Evolutionary conservation across 2,797 vertebrate species (phyloP), one percentile per base, ranked within the genome.

Genomic region (Enteromius radiatus): DNA sequence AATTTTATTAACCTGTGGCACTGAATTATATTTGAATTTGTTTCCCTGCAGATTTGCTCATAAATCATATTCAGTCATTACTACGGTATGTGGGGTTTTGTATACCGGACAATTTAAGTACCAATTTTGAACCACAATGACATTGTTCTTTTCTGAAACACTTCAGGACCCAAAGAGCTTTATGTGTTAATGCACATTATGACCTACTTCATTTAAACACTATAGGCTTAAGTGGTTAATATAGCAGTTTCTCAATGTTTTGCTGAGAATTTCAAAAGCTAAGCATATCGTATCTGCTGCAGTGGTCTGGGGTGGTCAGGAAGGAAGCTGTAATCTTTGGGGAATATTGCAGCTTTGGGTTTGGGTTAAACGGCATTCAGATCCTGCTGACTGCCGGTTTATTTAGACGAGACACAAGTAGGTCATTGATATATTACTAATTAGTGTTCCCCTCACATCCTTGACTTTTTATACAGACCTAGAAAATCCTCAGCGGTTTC

Each of bases 1-100:
- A 81, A 90, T 92, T 93, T 92, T 88, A 91, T 93, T 93, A 93
- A 92, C 86, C 88, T 93, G 88, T 38, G 84, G 71, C 81, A 87
- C 76, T 87, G 86, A 70, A 87, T 91, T 91, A 83, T 83, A 74
- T 64, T 56, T 28, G 17, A 74, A 23, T 52, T 67, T n/a, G 28
- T 49, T 70, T 56, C 78, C 28, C 49, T 43, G 11, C 77, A 78
- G 63, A 41, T 68, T 68, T 68, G 33, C 65, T 54, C n/a, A 56
- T 70, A 73, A 71, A 61, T 71, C 78, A 49, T 19, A 61, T 61
- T 36, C 17, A 28, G 1, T n/a, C 38, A 45, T 76, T 61, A 28
- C 52, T 61, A 9, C 21, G 14, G 26, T 33, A 56, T 63, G 68
- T 41, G 33, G 49, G 14, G 28, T 36, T 79, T 80, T 36, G 5